A percentile compares a stretch with the other conserved stretches of the same genome.
Conservation (phyloP, 2,797 vertebrate species). For the Syngnathus rostellatus region DNA sequence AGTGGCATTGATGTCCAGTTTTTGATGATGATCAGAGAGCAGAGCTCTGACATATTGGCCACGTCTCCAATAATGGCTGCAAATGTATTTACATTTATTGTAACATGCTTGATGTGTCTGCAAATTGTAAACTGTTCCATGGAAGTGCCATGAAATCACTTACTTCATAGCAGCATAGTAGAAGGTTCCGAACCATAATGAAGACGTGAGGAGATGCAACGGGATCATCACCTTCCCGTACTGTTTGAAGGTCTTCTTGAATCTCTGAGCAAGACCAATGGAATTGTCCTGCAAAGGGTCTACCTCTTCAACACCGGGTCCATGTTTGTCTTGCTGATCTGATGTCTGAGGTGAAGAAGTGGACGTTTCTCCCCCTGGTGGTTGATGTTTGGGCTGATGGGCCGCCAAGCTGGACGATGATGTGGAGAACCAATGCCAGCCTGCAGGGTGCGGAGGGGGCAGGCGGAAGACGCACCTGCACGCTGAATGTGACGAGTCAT, state of each 20-base stretch:
- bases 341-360: slow-evolving; percentile 9
- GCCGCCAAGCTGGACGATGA: slow-evolving; percentile 45
- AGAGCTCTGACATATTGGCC: no score
- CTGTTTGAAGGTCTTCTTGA: slow-evolving; percentile 92
- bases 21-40: no score
- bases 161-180: slow-evolving; percentile 97
- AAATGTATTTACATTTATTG: no score
- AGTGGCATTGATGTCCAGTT: no score
- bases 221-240: slow-evolving; percentile 97
- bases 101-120: background rate
- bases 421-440: slow-evolving; percentile 61
- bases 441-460: background rate
- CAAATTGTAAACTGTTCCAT: background rate
- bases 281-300: slow-evolving; percentile 93
- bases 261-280: slow-evolving; percentile 83
- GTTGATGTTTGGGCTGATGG: slow-evolving; percentile 58
- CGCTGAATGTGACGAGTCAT: slow-evolving; percentile 6
- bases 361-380: slow-evolving; percentile 19
- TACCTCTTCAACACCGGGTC: slow-evolving; percentile 47
- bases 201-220: slow-evolving; percentile 86
- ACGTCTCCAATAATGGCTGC: no score
- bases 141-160: slow-evolving; percentile 43
- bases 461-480: slow-evolving; percentile 40
- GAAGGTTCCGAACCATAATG: slow-evolving; percentile 89
- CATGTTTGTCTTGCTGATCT: slow-evolving; percentile 6